phyloP scores from a whole-genome alignment of 2,888 invertebrate genomes.

The Coleophora flavipennella region DNA sequence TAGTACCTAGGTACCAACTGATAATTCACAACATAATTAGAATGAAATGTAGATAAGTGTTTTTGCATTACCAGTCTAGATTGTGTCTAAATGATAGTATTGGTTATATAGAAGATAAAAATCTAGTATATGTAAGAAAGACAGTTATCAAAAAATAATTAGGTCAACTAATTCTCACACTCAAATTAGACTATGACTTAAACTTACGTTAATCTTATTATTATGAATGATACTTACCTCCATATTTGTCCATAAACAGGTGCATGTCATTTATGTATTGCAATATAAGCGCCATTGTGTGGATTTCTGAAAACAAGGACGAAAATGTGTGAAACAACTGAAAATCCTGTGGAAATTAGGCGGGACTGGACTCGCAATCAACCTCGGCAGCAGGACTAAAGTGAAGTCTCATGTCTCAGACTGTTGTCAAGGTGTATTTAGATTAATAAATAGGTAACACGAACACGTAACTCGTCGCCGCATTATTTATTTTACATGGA shows the following conservation, averaged over 20 bases:
- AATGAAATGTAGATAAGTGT: too few species aligned
- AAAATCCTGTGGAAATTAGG: slow-evolving; percentile 1
- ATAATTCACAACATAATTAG: too few species aligned
- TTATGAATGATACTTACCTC: slow-evolving; percentile 75
- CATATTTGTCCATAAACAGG: slow-evolving; percentile 85
- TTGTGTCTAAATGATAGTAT: too few species aligned
- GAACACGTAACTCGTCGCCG: not conserved
- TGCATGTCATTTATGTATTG: slow-evolving; percentile 85
- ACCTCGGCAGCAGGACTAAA: not conserved
- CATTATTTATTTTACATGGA: slow-evolving; percentile 4
- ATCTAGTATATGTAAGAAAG: too few species aligned
- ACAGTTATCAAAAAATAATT: too few species aligned
- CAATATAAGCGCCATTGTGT: slow-evolving; percentile 85
- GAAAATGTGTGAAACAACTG: slow-evolving; percentile 16
- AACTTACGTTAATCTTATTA: not conserved
- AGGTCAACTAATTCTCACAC: too few species aligned
- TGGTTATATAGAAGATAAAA: too few species aligned
- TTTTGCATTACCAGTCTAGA: too few species aligned
- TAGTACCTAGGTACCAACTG: too few species aligned
- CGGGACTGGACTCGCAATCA: not conserved
- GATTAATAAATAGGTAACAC: not conserved
- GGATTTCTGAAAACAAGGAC: slow-evolving; percentile 57
- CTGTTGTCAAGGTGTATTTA: slow-evolving; percentile 1
- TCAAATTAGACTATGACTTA: not conserved
- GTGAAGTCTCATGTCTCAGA: not conserved